These are phyloP conservation scores for Paedocypris sp. DNA, from an alignment of 2,113 vertebrate species.

Conservation along the genomic window DNA sequence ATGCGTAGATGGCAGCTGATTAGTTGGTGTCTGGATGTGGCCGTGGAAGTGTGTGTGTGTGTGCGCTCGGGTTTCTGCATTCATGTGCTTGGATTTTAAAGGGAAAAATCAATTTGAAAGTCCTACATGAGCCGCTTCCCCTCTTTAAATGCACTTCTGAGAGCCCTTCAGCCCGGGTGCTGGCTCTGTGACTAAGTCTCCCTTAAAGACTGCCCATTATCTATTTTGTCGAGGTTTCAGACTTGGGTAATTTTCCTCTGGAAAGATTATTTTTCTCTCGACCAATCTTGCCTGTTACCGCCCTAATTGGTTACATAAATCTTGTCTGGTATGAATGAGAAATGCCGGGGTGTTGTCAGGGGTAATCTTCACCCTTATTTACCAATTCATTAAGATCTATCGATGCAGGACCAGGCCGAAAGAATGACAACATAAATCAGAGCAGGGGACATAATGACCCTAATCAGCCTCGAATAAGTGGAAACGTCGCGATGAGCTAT, in stretches of 20 bases:
- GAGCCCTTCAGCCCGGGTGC: conserved; percentile 55
- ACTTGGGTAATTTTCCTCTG: conserved; percentile 94
- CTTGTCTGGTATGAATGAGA: conserved; percentile 99
- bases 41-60: not conserved
- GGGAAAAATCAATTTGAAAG: conserved; percentile 40
- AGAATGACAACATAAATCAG: conserved; percentile 99
- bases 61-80: not conserved
- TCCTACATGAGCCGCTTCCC: conserved; percentile 24
- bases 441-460: conserved; percentile 96
- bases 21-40: conserved; percentile 1
- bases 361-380: conserved; percentile 99
- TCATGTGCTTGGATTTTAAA: conserved; percentile 2
- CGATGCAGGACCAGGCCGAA: conserved; percentile 96
- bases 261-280: conserved; percentile 95
- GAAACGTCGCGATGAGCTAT: conserved; percentile 99
- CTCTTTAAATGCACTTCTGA: conserved; percentile 26
- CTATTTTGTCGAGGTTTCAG: conserved; percentile 83
- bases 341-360: conserved; percentile 99
- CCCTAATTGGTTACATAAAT: conserved; percentile 99
- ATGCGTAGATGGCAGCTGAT: conserved; percentile 30
- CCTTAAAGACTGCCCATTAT: conserved; percentile 87
- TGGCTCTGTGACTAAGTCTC: conserved; percentile 69
- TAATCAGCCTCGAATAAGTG: conserved; percentile 99
- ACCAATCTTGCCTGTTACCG: conserved; percentile 91
- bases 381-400: conserved; percentile 99